Evolutionary conservation across 2,797 vertebrate genomes (phyloP).

Genomic region (Anguilla anguilla): DNA sequence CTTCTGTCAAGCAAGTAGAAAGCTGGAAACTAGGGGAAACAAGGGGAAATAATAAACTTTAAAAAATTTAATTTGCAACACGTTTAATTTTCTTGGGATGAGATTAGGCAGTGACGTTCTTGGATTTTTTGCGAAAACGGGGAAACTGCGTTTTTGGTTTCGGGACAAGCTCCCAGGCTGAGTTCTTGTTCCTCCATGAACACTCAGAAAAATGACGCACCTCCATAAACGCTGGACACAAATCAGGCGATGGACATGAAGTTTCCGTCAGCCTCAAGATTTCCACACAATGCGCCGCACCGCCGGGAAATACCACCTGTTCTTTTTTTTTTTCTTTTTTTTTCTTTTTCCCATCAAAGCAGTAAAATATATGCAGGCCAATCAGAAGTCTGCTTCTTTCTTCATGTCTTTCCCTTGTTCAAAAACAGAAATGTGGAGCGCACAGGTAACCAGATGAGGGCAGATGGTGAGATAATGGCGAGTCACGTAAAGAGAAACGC

Average conservation of each 20-base stretch:
- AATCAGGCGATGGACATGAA: not conserved
- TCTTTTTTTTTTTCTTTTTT: not conserved
- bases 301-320: not conserved
- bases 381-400: not conserved
- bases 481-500: not conserved
- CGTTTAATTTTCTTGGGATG: not conserved
- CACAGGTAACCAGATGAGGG: not conserved
- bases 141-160: not conserved
- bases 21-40: not conserved
- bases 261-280: not conserved
- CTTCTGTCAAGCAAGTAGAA: slow-evolving; percentile 5
- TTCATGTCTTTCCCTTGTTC: not conserved
- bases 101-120: not conserved
- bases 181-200: not conserved
- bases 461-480: slow-evolving; percentile 17
- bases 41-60: not conserved
- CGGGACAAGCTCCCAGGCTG: not conserved
- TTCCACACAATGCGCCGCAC: too few species aligned
- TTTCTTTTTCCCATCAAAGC: not conserved
- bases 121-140: not conserved
- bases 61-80: not conserved
- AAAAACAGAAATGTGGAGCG: not conserved
- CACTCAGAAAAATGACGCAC: not conserved
- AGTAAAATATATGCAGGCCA: not conserved
- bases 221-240: not conserved